Base-by-base conservation (phyloP, 2,113 vertebrate genomes). In the Cyprinodon brontotheroides region DNA sequence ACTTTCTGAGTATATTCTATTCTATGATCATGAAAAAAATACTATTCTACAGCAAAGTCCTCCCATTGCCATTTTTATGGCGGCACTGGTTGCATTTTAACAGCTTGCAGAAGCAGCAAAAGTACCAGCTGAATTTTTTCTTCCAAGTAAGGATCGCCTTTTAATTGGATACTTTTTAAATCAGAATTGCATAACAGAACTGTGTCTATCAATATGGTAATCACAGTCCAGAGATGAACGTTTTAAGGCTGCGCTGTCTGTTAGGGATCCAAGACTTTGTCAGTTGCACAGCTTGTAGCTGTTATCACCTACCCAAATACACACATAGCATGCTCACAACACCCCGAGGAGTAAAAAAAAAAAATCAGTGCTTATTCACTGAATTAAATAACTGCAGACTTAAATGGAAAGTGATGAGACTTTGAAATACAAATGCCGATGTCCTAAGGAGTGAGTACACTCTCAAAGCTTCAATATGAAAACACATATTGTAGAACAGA, bases 181-280 rank as follows among this genome's bases (percentile, higher is more conserved):
- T 87, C 91, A 93, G 17, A 95, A 93, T 93, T 92, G 89, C 92
- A 86, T 80, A 69, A 84, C 61, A 88, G 66, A 82, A 76, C 75
- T 74, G 72, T 93, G 91, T 93, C 91, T 94, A 81, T 93, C 89
- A 91, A 80, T 87, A 83, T 79, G 79, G 85, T 72, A 91, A 88
- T 89, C 95, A 94, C 94, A 93, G 96, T 94, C 90, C 84, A 72
- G 83, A 92, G 89, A 91, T 91, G 87, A 86, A 91, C 86, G 81
- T 91, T 86, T 79, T 87, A 84, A 92, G 87, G 92, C 88, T 88
- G 91, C 63, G 92, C 92, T 92, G 88, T 88, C 88, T 95, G 94
- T 94, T 94, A 96, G 95, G 79, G 12, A 64, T 76, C 78, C 81
- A 90, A 95, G 94, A 96, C 95, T 96, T 94, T 96, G 93, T 92